Conservation (phyloP, 2,888 invertebrate genomes). For the Meiosimyza platycephala region DNA sequence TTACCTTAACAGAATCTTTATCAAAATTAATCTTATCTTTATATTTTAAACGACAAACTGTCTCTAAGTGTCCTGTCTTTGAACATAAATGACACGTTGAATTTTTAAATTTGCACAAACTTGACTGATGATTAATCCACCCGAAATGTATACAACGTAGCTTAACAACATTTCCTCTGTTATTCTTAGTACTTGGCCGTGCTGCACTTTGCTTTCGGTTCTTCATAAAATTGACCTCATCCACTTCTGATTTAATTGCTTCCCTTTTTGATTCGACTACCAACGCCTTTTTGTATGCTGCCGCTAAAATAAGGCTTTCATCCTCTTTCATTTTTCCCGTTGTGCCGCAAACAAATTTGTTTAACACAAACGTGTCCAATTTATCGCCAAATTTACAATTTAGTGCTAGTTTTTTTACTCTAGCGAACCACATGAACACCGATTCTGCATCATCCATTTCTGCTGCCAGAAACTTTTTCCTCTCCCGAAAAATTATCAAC, state of each 20-base stretch:
- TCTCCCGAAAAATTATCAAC: conserved; percentile 10
- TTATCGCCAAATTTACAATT: conserved; percentile 39
- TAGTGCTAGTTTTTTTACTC: conserved; percentile 39
- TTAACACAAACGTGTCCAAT: conserved; percentile 36
- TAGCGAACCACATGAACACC: conserved; percentile 37
- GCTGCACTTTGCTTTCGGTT: conserved; percentile 12
- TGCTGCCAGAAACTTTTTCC: conserved; percentile 23
- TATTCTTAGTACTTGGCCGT: too few relatives aligned
- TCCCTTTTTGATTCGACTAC: background rate
- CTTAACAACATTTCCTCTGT: too few relatives aligned
- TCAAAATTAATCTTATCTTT: too few relatives aligned
- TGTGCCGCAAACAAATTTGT: conserved; percentile 38
- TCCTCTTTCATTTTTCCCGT: conserved; percentile 39
- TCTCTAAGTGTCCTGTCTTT: too few relatives aligned
- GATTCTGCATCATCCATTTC: conserved; percentile 30
- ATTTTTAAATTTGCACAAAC: too few relatives aligned
- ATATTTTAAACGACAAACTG: too few relatives aligned
- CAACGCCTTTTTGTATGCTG: conserved; percentile 38
- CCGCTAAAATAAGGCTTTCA: conserved; percentile 20
- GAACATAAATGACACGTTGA: too few relatives aligned
- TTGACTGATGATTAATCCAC: too few relatives aligned
- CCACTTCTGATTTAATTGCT: conserved; percentile 31
- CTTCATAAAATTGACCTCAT: conserved; percentile 32
- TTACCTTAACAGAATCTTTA: too few relatives aligned
- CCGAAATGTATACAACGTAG: too few relatives aligned